A percentile compares a stretch with the other conserved stretches of the same genome.
Evolutionary conservation across 2,888 invertebrate genomes (phyloP).

Genomic region (Xestia c-nigrum): DNA sequence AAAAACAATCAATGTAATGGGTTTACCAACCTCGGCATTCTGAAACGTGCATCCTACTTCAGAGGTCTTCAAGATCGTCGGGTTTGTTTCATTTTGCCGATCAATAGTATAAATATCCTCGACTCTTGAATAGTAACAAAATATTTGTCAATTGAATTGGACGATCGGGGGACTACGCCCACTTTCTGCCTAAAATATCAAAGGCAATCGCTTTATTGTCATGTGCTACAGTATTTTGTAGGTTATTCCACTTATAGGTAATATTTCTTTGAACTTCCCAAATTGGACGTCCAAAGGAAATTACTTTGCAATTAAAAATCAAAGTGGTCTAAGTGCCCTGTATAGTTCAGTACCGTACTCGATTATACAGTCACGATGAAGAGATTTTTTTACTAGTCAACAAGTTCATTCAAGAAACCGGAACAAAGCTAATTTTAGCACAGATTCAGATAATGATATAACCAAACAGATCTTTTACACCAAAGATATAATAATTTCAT

Average conservation of each 20-base stretch:
- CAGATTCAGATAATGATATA: background rate
- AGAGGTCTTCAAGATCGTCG: conserved; percentile 9
- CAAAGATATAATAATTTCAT: background rate
- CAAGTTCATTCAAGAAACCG: background rate
- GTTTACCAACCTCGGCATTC: conserved; percentile 29
- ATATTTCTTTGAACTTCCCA: conserved; percentile 12
- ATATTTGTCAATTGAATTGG: conserved; percentile 25
- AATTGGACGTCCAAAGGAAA: conserved; percentile 19
- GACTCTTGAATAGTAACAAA: background rate
- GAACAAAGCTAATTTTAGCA: background rate
- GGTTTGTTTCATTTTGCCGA: conserved; percentile 19
- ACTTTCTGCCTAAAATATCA: conserved; percentile 10
- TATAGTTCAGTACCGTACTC: background rate
- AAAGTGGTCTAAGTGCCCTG: background rate
- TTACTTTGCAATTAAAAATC: conserved; percentile 8
- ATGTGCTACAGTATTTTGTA: conserved; percentile 18
- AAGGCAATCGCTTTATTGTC: background rate
- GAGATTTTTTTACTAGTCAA: background rate
- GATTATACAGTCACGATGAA: background rate
- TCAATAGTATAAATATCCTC: conserved; percentile 9
- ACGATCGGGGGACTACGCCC: conserved; percentile 22
- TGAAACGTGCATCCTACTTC: conserved; percentile 6
- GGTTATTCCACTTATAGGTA: background rate
- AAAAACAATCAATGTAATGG: conserved; percentile 35
- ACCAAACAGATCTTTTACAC: background rate